These are phyloP conservation scores for Acleris holmiana DNA, from an alignment of 2,888 invertebrate genomes.

Conservation along the genomic window DNA sequence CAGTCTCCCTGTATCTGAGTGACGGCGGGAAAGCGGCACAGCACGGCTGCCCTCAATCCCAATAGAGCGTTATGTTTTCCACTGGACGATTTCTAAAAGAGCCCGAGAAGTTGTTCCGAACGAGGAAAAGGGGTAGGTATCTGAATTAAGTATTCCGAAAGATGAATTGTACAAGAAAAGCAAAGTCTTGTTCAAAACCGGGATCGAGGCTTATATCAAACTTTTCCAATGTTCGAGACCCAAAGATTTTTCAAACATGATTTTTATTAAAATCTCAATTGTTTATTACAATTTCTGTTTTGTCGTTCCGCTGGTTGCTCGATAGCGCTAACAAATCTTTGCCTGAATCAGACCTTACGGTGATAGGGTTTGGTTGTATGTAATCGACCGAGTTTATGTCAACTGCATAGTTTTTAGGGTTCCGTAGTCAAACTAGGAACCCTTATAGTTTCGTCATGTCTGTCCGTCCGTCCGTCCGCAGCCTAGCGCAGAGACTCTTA, in stretches of 20 bases:
- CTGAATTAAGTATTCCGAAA: constrained; percentile 79
- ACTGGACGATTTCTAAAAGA: constrained; percentile 69
- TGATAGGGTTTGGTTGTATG: too few species aligned
- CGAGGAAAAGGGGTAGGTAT: constrained; percentile 74
- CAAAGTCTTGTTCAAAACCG: constrained; percentile 78
- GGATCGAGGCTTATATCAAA: constrained; percentile 71
- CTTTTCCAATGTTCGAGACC: constrained; percentile 74
- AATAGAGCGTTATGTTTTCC: constrained; percentile 66
- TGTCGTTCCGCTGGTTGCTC: too few species aligned
- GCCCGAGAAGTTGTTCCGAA: constrained; percentile 69
- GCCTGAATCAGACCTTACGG: too few species aligned
- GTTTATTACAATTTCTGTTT: too few species aligned
- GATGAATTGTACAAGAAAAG: constrained; percentile 79
- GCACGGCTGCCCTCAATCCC: constrained; percentile 53
- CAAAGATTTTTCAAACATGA: constrained; percentile 74
- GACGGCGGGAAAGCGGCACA: constrained; percentile 43
- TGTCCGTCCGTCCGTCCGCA: too few species aligned
- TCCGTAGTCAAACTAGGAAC: too few species aligned
- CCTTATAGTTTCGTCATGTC: too few species aligned
- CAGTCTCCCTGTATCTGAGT: constrained; percentile 51
- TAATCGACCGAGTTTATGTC: too few species aligned
- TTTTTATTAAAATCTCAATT: neutral
- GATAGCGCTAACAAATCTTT: too few species aligned
- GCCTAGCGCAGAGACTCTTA: too few species aligned
- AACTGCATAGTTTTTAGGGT: too few species aligned